These are phyloP conservation scores for Brachionus asplanchnoidis DNA, from an alignment of 1,140 invertebrate genomes.

Conservation along the genomic window DNA sequence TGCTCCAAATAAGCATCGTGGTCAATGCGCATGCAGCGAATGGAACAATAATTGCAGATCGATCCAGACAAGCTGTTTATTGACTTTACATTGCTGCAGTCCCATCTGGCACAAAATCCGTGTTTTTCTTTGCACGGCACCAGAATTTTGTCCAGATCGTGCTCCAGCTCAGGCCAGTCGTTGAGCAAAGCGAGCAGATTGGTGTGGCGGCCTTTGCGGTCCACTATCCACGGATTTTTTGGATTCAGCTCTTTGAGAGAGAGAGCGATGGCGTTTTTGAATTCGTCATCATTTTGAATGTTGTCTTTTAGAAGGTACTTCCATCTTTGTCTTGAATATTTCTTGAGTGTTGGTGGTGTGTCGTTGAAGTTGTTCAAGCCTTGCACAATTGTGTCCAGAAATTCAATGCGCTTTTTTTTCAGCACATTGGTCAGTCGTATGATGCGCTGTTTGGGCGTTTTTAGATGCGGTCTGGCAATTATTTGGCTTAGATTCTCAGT, in stretches of 20 bases:
- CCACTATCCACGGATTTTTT: slow-evolving; percentile 62
- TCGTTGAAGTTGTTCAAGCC: slow-evolving; percentile 65
- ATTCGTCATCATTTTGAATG: slow-evolving; percentile 44
- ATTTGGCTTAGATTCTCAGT: slow-evolving; percentile 67
- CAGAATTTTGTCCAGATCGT: slow-evolving; percentile 59
- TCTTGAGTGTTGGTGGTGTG: slow-evolving; percentile 61
- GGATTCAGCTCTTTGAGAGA: slow-evolving; percentile 60
- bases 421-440: slow-evolving; percentile 63
- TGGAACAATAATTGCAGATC: slow-evolving; percentile 39
- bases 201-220: slow-evolving; percentile 60
- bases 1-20: slow-evolving; percentile 24
- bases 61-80: slow-evolving; percentile 7
- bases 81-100: background rate
- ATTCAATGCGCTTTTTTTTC: slow-evolving; percentile 64
- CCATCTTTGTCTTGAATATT: slow-evolving; percentile 45
- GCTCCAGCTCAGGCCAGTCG: slow-evolving; percentile 64
- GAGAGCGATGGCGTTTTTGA: slow-evolving; percentile 57
- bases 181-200: slow-evolving; percentile 61
- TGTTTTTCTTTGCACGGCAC: slow-evolving; percentile 45
- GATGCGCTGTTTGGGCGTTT: slow-evolving; percentile 64
- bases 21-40: slow-evolving; percentile 15
- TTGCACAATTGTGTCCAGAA: slow-evolving; percentile 65
- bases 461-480: slow-evolving; percentile 64
- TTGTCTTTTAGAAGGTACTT: slow-evolving; percentile 40
- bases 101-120: slow-evolving; percentile 48